A percentile compares a stretch with the other conserved stretches of the same genome.
phyloP scores from a whole-genome alignment of 2,113 vertebrate species.

The Actenoides lindsayi region DNA sequence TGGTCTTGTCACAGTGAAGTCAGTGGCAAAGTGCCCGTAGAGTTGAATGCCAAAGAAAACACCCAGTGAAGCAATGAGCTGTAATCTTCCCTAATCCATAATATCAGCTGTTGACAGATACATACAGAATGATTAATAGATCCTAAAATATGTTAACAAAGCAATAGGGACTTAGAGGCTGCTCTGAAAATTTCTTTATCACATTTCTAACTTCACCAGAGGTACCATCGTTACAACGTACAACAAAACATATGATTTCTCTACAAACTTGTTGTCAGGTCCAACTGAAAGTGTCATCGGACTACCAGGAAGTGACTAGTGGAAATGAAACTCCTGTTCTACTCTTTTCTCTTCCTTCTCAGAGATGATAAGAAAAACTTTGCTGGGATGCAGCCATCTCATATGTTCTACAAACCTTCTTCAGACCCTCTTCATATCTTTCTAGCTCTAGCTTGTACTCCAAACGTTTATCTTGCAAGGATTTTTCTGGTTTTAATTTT shows the following conservation, averaged over 20 bases:
- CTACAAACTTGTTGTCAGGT: neutral
- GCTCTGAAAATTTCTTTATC: neutral
- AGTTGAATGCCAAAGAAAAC: constrained; percentile 20
- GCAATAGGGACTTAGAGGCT: neutral
- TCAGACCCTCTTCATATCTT: neutral
- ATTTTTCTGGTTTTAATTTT: neutral
- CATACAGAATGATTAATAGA: neutral
- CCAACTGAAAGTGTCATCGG: neutral
- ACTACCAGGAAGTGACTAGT: neutral
- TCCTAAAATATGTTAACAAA: constrained; percentile 31
- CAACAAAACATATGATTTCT: constrained; percentile 6
- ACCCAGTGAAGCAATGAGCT: constrained; percentile 6
- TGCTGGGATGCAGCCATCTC: neutral
- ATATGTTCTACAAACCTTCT: neutral
- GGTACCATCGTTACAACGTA: neutral
- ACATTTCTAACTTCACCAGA: neutral
- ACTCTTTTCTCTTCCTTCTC: neutral
- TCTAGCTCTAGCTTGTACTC: neutral
- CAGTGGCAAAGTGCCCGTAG: neutral
- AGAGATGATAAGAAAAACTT: neutral
- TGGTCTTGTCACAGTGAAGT: neutral
- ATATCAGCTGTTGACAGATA: constrained; percentile 37
- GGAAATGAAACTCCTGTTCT: neutral
- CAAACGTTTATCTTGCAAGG: neutral
- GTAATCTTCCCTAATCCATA: constrained; percentile 45